Percentiles rank a stretch among this genome's conserved stretches.
Conservation (phyloP, 2,888 invertebrate species). For the Diadegma fenestrale region DNA sequence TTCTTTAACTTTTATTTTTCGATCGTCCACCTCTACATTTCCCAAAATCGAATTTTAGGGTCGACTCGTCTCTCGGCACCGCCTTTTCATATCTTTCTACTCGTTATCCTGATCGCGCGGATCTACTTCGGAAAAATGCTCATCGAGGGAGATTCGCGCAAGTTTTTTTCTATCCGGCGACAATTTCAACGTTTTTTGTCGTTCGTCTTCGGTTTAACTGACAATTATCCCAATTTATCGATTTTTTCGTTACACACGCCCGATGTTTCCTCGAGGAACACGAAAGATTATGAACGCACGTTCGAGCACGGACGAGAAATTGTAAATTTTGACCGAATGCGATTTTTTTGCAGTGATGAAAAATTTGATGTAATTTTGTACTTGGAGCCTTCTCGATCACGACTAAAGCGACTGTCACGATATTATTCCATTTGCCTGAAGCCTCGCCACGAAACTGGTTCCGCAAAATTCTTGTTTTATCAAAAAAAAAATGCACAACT, state of each 20-base stretch:
- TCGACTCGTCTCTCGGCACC: background rate
- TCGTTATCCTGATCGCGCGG: background rate
- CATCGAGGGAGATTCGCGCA: background rate
- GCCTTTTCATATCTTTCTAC: background rate
- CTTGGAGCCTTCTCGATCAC: background rate
- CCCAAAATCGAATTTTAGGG: background rate
- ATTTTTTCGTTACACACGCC: background rate
- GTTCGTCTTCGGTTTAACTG: background rate
- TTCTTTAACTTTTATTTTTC: slow-evolving; percentile 24
- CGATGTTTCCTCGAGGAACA: background rate
- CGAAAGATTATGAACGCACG: background rate
- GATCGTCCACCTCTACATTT: slow-evolving; percentile 5
- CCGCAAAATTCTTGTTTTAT: background rate
- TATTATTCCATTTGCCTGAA: background rate
- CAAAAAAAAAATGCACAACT: slow-evolving; percentile 11
- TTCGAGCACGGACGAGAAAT: background rate
- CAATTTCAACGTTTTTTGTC: background rate
- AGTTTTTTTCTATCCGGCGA: background rate
- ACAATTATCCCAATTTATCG: background rate
- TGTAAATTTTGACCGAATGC: too few species aligned
- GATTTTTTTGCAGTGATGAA: too few species aligned
- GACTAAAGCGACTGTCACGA: background rate
- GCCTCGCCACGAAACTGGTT: background rate
- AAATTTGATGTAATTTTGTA: background rate
- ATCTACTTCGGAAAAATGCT: background rate